Evolutionary conservation across 2,797 vertebrate species (phyloP), one percentile per base, ranked within the genome.

Genomic region (Microcaecilia unicolor): DNA sequence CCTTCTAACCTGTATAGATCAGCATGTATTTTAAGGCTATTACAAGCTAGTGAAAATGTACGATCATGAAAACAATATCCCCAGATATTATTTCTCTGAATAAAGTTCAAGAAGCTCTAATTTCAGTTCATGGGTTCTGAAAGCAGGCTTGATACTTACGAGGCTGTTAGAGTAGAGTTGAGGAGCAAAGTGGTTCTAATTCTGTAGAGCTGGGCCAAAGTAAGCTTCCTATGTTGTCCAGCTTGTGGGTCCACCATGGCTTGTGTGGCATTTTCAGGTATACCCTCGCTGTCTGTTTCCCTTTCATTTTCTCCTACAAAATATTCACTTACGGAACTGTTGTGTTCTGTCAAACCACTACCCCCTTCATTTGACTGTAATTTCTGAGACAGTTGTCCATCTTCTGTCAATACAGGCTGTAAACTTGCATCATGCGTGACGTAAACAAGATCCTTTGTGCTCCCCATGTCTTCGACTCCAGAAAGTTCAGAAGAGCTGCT

Each of bases 111-210:
- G n/a, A n/a, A n/a, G n/a, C n/a, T n/a, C n/a, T n/a, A n/a, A n/a
- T n/a, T n/a, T n/a, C n/a, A n/a, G n/a, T n/a, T n/a, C n/a, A n/a
- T n/a, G n/a, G n/a, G n/a, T n/a, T n/a, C n/a, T n/a, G n/a, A n/a
- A n/a, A n/a, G n/a, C n/a, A n/a, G n/a, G n/a, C n/a, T n/a, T 1
- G 2, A n/a, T 15, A 78, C 93, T 86, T 83, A 98, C 95, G 95
- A 98, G 61, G 95, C 93, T 0, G 93, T 96, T 58, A 98, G 89
- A 0, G 95, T 96, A 68, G 93, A 95, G 78, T 92, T 97, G 30
- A 98, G 91, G 57, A 98, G 89, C 38, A 98, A 59, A 4, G 90
- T 91, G 63, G 91, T 95, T 51, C 90, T 84, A 72, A 98, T 90
- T 43, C 83, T 79, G 61, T 94, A 90, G 19, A 98, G 84, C 72